Percentiles rank a stretch among this genome's conserved stretches.
Conservation (phyloP, 64 coral and sea anemone species). For the Montipora capricornis region DNA sequence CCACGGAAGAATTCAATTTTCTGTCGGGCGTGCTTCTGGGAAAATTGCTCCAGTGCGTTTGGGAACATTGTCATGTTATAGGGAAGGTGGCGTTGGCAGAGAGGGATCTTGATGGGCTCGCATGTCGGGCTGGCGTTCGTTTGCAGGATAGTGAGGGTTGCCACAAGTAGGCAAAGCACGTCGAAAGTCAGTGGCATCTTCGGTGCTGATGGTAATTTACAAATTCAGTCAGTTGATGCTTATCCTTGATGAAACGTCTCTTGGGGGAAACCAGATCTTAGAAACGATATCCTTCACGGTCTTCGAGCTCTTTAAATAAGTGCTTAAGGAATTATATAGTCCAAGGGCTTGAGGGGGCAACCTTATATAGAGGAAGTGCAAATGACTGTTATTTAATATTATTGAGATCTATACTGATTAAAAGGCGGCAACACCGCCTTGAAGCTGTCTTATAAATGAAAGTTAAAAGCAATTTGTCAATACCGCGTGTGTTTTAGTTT, state of each 20-base stretch:
- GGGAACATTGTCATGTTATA: conserved; percentile 60
- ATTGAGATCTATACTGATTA: neutral
- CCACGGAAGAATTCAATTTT: conserved; percentile 18
- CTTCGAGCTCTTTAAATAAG: conserved; percentile 44
- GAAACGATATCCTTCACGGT: neutral
- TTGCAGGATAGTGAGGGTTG: neutral
- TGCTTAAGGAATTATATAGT: conserved; percentile 10
- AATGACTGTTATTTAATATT: conserved; percentile 25
- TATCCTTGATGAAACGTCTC: neutral
- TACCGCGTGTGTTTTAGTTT: neutral
- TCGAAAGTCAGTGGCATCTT: neutral
- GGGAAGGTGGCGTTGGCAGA: conserved; percentile 6
- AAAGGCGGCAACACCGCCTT: neutral
- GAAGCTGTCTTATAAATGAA: neutral
- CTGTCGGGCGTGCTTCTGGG: conserved; percentile 4
- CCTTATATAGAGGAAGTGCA: conserved; percentile 23
- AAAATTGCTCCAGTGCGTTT: conserved; percentile 29
- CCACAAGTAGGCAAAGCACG: neutral
- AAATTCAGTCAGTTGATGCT: neutral
- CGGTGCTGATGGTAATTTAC: neutral
- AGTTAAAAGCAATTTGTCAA: neutral
- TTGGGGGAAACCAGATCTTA: neutral
- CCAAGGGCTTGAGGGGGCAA: neutral
- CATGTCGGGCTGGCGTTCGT: neutral
- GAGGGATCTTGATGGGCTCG: conserved; percentile 33